Conservation (phyloP, 1,140 invertebrate species). For the Magallana gigas region DNA sequence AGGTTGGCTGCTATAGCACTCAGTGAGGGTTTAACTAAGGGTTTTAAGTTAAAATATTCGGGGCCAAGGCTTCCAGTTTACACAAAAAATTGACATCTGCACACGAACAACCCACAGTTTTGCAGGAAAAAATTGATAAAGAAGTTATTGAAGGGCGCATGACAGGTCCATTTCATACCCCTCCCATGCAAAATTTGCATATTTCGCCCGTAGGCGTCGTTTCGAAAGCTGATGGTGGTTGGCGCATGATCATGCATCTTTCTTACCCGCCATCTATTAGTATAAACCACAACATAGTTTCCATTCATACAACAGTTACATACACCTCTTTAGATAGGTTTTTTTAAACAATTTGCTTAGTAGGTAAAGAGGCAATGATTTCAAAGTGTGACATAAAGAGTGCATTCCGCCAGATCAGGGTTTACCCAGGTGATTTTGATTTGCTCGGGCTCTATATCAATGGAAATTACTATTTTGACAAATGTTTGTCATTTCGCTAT, state of each 20-base stretch:
- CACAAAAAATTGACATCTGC: neutral
- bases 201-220: constrained; percentile 40
- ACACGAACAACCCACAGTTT: neutral
- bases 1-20: neutral
- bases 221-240: constrained; percentile 45
- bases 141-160: neutral
- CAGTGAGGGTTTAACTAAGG: neutral
- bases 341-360: neutral
- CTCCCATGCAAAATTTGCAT: neutral
- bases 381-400: no score
- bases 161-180: neutral
- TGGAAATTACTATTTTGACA: neutral
- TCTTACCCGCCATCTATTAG: constrained; percentile 27
- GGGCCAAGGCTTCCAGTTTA: neutral
- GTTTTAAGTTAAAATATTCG: neutral
- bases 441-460: neutral
- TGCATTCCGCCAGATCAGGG: neutral
- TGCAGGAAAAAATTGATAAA: neutral
- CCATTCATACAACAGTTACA: neutral
- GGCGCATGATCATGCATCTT: constrained; percentile 47
- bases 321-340: no score
- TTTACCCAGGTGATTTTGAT: neutral
- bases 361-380: no score
- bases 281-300: neutral
- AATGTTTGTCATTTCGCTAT: neutral